Percentiles rank a stretch among this genome's conserved stretches.
Evolutionary conservation across 2,113 vertebrate genomes (phyloP).

Genomic region (Xerus inauris): DNA sequence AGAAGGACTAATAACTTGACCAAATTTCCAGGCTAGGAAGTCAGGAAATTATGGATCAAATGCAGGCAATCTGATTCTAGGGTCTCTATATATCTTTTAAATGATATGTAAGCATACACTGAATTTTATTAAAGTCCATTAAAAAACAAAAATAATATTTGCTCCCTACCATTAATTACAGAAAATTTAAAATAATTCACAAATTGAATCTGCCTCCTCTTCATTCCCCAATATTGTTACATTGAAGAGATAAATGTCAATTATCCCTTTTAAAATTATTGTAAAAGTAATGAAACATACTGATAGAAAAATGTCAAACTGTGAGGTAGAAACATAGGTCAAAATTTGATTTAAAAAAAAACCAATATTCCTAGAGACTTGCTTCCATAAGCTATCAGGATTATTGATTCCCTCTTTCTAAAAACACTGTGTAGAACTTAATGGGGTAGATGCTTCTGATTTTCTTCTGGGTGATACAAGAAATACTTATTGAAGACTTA

Average conservation of each 20-base stretch:
- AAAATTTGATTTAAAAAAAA: background rate
- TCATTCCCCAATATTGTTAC: background rate
- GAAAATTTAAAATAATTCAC: background rate
- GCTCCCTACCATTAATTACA: background rate
- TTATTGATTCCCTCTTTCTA: conserved; percentile 1
- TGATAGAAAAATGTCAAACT: background rate
- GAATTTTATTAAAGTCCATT: background rate
- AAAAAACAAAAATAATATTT: background rate
- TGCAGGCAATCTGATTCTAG: background rate
- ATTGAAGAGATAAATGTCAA: background rate
- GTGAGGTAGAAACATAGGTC: background rate
- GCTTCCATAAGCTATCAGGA: background rate
- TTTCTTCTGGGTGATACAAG: background rate
- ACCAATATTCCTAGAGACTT: background rate
- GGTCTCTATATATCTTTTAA: background rate
- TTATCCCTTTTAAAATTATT: background rate
- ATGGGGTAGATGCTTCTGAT: background rate
- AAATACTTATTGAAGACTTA: conserved; percentile 20
- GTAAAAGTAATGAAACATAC: background rate
- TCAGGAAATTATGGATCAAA: background rate
- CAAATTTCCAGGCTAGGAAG: background rate
- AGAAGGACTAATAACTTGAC: background rate
- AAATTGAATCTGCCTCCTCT: background rate
- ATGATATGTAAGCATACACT: background rate
- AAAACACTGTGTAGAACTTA: background rate